Conservation (phyloP, 2,797 vertebrate species). For the Cyclura pinguis region DNA sequence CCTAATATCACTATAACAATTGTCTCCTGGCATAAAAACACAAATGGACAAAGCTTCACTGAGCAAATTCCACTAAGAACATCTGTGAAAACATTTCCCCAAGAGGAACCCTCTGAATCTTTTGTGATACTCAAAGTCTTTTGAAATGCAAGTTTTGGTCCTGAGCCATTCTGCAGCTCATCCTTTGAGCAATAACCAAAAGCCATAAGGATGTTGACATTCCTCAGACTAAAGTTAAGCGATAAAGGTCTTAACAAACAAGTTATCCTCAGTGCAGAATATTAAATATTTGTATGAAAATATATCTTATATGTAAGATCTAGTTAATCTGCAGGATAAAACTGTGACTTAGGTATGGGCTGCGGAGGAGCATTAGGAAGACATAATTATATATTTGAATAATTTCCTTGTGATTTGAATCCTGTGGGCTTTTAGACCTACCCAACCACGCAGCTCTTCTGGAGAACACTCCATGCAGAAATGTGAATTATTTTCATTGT, state of each 20-base stretch:
- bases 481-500: no score
- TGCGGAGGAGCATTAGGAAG: not conserved
- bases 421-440: not conserved
- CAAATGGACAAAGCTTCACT: not conserved
- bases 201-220: not conserved
- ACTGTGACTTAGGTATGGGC: not conserved
- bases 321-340: not conserved
- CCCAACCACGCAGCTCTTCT: not conserved
- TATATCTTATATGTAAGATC: not conserved
- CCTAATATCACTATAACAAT: not conserved
- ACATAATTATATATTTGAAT: not conserved
- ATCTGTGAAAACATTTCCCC: conserved; percentile 16
- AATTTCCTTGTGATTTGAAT: not conserved
- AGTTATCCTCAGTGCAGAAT: not conserved
- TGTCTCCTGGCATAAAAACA: not conserved
- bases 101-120: not conserved
- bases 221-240: not conserved
- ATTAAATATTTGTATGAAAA: not conserved
- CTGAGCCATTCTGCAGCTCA: not conserved
- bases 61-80: not conserved
- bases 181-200: conserved; percentile 37
- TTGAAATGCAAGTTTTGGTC: conserved; percentile 46
- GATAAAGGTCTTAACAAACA: not conserved
- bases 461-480: not conserved
- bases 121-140: not conserved